Evolutionary conservation across 2,797 vertebrate species (phyloP).

Genomic region (Gallinago nigripennis): DNA sequence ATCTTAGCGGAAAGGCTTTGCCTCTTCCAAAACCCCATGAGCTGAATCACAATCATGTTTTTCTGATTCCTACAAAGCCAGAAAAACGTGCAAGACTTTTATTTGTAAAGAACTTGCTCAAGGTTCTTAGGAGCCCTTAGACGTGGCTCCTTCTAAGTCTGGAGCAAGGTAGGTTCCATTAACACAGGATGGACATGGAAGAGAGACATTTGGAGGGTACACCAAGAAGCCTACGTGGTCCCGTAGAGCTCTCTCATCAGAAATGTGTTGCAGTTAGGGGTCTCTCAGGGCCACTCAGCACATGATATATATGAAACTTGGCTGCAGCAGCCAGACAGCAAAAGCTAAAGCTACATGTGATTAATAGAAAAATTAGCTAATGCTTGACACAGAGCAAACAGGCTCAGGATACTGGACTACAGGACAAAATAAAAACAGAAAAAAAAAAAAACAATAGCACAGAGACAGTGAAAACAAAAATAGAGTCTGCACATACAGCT

Average conservation of each 20-base stretch:
- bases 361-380: not conserved
- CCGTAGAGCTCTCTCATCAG: not conserved
- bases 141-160: not conserved
- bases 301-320: rapidly evolving
- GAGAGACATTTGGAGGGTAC: not conserved
- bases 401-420: not conserved
- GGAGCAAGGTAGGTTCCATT: not conserved
- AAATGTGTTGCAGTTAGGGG: not conserved
- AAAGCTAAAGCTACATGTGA: not conserved
- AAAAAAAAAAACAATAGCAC: not conserved
- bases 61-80: not conserved
- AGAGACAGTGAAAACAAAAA: conserved; percentile 25
- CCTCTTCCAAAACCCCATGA: not conserved
- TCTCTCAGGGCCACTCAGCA: not conserved
- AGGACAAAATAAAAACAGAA: not conserved
- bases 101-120: not conserved
- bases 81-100: not conserved
- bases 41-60: not conserved
- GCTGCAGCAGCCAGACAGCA: not conserved
- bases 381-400: not conserved
- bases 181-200: not conserved
- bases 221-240: not conserved
- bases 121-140: not conserved
- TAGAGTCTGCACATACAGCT: not conserved
- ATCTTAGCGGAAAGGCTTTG: not conserved